A percentile compares a stretch with the other conserved stretches of the same genome.
Evolutionary conservation across 2,113 vertebrate genomes (phyloP).

Genomic region (Boleophthalmus pectinirostris): DNA sequence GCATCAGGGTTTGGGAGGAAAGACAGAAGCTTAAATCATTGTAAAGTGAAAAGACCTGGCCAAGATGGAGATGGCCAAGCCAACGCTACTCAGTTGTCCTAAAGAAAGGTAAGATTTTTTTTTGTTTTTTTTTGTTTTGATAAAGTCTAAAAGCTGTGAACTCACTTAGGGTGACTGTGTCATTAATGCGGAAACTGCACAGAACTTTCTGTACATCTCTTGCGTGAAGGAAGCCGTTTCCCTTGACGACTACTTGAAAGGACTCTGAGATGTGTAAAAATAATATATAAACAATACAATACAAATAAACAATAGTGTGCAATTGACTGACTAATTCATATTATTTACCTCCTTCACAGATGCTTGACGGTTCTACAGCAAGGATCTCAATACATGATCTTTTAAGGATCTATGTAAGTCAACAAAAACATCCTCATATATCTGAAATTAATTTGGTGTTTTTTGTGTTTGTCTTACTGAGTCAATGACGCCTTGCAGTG

Average conservation of each 20-base stretch:
- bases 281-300: not conserved
- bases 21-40: constrained; percentile 36
- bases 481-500: constrained; percentile 94
- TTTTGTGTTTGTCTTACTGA: constrained; percentile 79
- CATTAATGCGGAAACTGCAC: constrained; percentile 97
- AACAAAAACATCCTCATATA: not conserved
- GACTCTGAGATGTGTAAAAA: constrained; percentile 78
- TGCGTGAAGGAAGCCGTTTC: constrained; percentile 92
- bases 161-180: constrained; percentile 92
- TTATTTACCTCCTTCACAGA: constrained; percentile 91
- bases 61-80: constrained; percentile 9
- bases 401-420: constrained; percentile 87
- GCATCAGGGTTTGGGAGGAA: constrained; percentile 40
- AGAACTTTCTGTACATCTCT: constrained; percentile 90
- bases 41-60: constrained; percentile 24
- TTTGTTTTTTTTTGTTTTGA: not conserved
- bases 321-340: not conserved
- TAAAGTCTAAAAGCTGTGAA: constrained; percentile 2
- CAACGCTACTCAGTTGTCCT: constrained; percentile 17
- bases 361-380: constrained; percentile 93
- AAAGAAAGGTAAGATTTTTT: constrained; percentile 18
- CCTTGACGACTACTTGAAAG: constrained; percentile 92
- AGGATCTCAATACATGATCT: constrained; percentile 98
- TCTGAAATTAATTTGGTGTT: not conserved
- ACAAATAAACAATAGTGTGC: not conserved